Evolutionary conservation across 2,113 vertebrate genomes (phyloP), one percentile per base, ranked within the genome.

Genomic region (Ceyx melanurus): DNA sequence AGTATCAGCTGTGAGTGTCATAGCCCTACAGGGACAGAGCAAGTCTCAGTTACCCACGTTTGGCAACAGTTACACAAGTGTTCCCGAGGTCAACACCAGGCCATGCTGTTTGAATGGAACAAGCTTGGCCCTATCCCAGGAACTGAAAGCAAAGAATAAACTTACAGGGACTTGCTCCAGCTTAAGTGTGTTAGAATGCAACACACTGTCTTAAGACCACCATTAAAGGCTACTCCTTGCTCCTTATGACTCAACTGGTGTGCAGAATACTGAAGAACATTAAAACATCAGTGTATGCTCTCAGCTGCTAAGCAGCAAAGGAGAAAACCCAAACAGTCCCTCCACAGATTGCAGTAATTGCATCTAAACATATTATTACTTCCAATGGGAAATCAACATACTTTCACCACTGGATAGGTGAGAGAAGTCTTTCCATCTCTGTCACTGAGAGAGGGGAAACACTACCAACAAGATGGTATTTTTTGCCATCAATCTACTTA

Each of bases 401-500:
- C 22, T 86, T 67, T 13, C 1, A 2, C 23, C 28, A 14, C 18
- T 1, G 25, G 22, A 4, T 15, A 16, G 0, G 1, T 35, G 5
- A 61, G 58, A 1, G 20, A 26, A 31, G 10, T 42, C 12, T 57
- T 57, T 35, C 15, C 3, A 43, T 37, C 7, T 35, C 11, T 33
- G 14, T 53, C 29, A 22, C 13, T 19, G 37, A 28, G 4, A 12
- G 31, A 67, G 66, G 14, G 50, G 7, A 57, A 62, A 16, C 2
- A 5, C 8, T 21, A 45, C 7, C 1, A 18, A 22, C 0, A 21
- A 48, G 11, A 26, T 0, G 6, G 12, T 4, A 29, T 17, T 3
- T 15, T 29, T 17, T 22, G 56, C 80, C 25, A 43, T 11, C 2
- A 6, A 23, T 79, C 67, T 95, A 96, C 98, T 96, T 97, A 99